Evolutionary conservation across 2,888 invertebrate genomes (phyloP).

Genomic region (Chrysolina oricalcia): DNA sequence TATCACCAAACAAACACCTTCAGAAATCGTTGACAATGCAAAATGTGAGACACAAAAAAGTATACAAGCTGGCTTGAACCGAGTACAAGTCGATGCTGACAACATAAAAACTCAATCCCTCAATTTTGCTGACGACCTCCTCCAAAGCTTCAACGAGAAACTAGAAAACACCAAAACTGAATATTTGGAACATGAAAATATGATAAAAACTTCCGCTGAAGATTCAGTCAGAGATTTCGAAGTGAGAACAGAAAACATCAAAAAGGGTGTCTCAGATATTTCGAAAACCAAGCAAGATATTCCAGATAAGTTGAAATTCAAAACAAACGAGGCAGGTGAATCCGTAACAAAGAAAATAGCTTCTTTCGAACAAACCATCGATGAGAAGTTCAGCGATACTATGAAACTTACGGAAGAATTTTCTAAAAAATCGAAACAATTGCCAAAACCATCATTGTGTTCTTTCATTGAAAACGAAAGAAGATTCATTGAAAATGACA

Average conservation of each 20-base stretch:
- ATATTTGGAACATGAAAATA: not conserved
- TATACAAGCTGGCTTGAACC: not conserved
- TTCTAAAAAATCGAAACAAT: conserved; percentile 47
- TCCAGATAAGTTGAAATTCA: conserved; percentile 31
- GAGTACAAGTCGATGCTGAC: not conserved
- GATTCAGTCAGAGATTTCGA: conserved; percentile 33
- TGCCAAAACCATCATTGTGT: conserved; percentile 33
- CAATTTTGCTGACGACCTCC: conserved; percentile 55
- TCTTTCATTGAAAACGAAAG: conserved; percentile 47
- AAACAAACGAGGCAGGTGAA: conserved; percentile 49
- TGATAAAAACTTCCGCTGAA: not conserved
- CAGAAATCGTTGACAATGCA: not conserved
- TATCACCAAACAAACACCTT: conserved; percentile 1
- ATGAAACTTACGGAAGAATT: conserved; percentile 55
- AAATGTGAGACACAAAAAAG: not conserved
- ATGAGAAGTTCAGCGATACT: conserved; percentile 58
- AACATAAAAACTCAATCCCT: conserved; percentile 36
- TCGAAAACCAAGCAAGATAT: conserved; percentile 11
- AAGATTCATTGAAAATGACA: conserved; percentile 40
- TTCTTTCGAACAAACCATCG: conserved; percentile 60
- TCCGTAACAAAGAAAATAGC: conserved; percentile 37
- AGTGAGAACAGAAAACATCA: conserved; percentile 40
- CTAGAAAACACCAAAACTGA: conserved; percentile 55
- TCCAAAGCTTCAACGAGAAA: conserved; percentile 58
- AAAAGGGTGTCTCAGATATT: conserved; percentile 37